These are phyloP conservation scores for Sinella curviseta DNA, from an alignment of 1,140 invertebrate genomes.

Conservation along the genomic window DNA sequence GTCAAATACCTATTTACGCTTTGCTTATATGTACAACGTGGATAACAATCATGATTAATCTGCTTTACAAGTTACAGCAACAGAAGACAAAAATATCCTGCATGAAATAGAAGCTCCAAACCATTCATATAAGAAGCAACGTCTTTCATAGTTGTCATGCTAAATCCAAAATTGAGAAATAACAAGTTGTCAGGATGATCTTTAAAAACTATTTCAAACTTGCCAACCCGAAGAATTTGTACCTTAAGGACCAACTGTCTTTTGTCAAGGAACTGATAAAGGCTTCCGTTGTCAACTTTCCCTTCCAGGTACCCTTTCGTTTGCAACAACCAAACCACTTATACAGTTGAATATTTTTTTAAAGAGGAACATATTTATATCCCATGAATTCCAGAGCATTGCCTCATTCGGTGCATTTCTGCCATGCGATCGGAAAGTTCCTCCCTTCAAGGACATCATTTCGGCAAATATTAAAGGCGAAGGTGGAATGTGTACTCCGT, in stretches of 20 bases:
- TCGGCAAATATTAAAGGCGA: neutral
- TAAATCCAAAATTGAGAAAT: too few relatives aligned
- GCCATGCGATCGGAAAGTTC: neutral
- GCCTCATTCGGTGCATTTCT: constrained; percentile 27
- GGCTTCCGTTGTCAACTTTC: constrained; percentile 24
- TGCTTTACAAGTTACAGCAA: too few relatives aligned
- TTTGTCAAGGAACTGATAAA: constrained; percentile 38
- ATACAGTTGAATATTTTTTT: too few relatives aligned
- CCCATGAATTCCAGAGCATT: constrained; percentile 42
- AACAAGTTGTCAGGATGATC: constrained; percentile 40
- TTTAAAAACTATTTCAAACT: constrained; percentile 29
- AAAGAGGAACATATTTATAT: too few relatives aligned
- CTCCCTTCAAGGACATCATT: neutral
- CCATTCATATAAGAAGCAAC: too few relatives aligned
- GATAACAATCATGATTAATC: too few relatives aligned
- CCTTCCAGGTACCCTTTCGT: constrained; percentile 46
- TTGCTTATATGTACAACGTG: too few relatives aligned
- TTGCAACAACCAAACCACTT: neutral
- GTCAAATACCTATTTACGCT: too few relatives aligned
- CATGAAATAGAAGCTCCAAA: too few relatives aligned
- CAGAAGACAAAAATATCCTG: too few relatives aligned
- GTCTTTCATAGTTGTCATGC: too few relatives aligned
- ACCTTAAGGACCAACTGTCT: constrained; percentile 18
- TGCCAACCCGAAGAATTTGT: constrained; percentile 29
- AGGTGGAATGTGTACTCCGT: constrained; percentile 34